phyloP scores from a whole-genome alignment of 2,888 invertebrate species.

The Lampropteryx suffumata region DNA sequence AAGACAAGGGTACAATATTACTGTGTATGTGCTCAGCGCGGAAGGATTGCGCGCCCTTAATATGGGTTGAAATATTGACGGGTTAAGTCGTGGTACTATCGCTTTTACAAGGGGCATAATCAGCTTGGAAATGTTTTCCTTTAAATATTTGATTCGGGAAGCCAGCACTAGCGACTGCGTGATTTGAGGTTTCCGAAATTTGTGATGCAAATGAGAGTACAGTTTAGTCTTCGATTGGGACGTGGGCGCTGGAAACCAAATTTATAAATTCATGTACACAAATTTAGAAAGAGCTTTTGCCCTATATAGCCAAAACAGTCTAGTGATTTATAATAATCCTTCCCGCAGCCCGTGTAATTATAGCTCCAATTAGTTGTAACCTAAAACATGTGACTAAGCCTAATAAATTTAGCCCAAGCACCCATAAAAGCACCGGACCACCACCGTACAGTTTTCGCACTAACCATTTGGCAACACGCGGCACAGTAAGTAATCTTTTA shows the following conservation, averaged over 20 bases:
- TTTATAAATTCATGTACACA: too few relatives aligned
- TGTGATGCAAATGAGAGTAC: too few relatives aligned
- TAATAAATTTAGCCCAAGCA: slow-evolving; percentile 31
- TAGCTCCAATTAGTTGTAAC: slow-evolving; percentile 28
- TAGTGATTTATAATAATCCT: slow-evolving; percentile 26
- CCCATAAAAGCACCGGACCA: slow-evolving; percentile 27
- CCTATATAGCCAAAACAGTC: slow-evolving; percentile 22
- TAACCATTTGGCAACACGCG: slow-evolving; percentile 22
- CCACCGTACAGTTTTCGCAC: slow-evolving; percentile 21
- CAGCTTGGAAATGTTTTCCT: background rate
- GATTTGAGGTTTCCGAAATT: too few relatives aligned
- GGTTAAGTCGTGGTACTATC: slow-evolving; percentile 27
- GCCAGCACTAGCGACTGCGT: background rate
- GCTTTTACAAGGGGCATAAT: slow-evolving; percentile 2
- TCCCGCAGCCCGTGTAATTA: slow-evolving; percentile 25
- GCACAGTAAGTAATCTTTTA: slow-evolving; percentile 1
- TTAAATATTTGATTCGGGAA: background rate
- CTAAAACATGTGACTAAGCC: slow-evolving; percentile 33
- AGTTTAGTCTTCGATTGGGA: too few relatives aligned
- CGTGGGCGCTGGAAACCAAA: too few relatives aligned
- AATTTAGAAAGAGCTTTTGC: background rate
- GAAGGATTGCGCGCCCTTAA: slow-evolving; percentile 32
- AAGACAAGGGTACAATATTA: slow-evolving; percentile 61
- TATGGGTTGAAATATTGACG: slow-evolving; percentile 44
- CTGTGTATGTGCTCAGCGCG: slow-evolving; percentile 21